A percentile compares a stretch with the other conserved stretches of the same genome.
phyloP scores from a whole-genome alignment of 2,113 vertebrate species.

The Sprattus sprattus region DNA sequence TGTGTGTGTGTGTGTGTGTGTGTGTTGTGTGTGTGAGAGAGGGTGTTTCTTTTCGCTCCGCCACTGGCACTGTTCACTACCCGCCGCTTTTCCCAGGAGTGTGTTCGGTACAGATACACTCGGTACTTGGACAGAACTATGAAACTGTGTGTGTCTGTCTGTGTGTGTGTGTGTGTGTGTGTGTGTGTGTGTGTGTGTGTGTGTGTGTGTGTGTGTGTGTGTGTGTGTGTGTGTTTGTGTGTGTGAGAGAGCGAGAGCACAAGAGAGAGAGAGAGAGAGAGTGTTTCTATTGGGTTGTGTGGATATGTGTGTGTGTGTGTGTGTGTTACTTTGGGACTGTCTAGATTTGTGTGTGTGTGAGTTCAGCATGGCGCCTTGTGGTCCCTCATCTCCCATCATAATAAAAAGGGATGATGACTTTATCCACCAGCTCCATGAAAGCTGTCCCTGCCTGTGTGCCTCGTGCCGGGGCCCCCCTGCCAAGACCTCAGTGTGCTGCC shows the following conservation, averaged over 20 bases:
- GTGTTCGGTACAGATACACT: background rate
- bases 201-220: background rate
- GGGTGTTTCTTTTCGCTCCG: background rate
- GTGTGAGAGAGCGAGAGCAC: no score
- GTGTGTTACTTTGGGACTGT: background rate
- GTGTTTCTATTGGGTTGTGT: background rate
- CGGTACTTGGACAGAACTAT: background rate
- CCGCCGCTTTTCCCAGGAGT: background rate
- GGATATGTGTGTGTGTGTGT: background rate
- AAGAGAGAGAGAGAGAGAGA: background rate
- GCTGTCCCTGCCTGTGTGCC: background rate
- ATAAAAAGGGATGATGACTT: background rate
- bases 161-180: constrained; percentile 3
- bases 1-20: no score
- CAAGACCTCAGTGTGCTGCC: background rate
- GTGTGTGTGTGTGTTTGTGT: no score
- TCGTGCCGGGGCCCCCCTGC: background rate
- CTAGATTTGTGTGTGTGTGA: background rate
- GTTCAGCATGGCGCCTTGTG: background rate
- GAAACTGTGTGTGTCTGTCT: background rate
- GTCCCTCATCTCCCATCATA: background rate
- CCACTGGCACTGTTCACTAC: constrained; percentile 10
- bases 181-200: background rate
- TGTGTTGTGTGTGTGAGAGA: no score
- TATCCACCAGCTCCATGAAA: background rate